These are phyloP conservation scores for Temnothorax ravouxi DNA, from an alignment of 2,888 invertebrate genomes.

Conservation along the genomic window DNA sequence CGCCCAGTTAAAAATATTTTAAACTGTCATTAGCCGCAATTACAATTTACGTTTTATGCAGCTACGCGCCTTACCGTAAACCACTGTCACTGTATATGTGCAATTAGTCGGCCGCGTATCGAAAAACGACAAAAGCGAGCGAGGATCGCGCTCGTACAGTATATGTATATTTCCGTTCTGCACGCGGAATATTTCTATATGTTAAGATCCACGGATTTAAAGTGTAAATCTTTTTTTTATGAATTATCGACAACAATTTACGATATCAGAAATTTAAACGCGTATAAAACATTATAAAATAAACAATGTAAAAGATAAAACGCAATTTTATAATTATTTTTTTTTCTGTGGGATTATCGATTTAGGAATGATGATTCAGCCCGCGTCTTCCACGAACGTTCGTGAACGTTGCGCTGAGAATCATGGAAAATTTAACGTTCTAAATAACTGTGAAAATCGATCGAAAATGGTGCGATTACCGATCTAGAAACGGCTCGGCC, in stretches of 20 bases:
- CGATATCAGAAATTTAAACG: background rate
- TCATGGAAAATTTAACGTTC: background rate
- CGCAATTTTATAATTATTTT: background rate
- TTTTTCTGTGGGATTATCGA: background rate
- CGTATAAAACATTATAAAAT: background rate
- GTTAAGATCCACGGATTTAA: background rate
- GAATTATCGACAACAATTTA: background rate
- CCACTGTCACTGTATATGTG: slow-evolving; percentile 26
- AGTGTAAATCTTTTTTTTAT: background rate
- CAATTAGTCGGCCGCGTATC: slow-evolving; percentile 32
- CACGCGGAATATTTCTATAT: background rate
- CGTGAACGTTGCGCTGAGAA: background rate
- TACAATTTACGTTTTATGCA: slow-evolving; percentile 59
- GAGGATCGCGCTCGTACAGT: background rate
- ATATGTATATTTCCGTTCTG: background rate
- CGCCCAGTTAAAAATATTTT: slow-evolving; percentile 65
- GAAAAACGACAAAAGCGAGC: slow-evolving; percentile 9
- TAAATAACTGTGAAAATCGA: background rate
- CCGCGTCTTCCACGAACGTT: background rate
- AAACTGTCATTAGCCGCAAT: slow-evolving; percentile 65
- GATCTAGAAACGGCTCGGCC: slow-evolving; percentile 4
- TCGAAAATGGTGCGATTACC: background rate
- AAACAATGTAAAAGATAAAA: background rate
- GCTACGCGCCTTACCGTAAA: slow-evolving; percentile 51
- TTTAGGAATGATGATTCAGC: background rate